Evolutionary conservation across 2,797 vertebrate species (phyloP), one percentile per base, ranked within the genome.

Genomic region (Hydrocynus forskahlii): DNA sequence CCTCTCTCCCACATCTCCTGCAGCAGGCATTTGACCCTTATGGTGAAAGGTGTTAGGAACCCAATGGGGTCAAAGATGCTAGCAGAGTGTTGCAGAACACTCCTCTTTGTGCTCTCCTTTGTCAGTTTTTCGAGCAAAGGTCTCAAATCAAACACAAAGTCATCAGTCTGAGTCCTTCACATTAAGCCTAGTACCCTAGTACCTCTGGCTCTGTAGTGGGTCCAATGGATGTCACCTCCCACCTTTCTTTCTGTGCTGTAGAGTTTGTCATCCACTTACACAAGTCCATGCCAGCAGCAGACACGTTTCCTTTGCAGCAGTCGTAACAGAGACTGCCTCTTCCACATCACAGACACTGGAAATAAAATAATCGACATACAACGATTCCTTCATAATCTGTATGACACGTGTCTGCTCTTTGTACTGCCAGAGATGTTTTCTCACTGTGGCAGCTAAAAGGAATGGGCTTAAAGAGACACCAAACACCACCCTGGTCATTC

Each of bases 401-500:
- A 76, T 71, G 38, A 45, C 60, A 25, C 57, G 55, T 40, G 8
- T 43, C 35, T 66, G n/a, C 10, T 1, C n/a, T 48, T 73, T 25
- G 62, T 87, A 80, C 50, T 80, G 48, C 21, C 62, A 54, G 13
- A 83, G 5, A 29, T 83, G 73, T 1, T 35, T 79, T 48, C 57
- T 81, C 40, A 85, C 80, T 17, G 62, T 85, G 14, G 84, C 79
- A 38, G 77, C 35, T 0, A 83, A 38, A 7, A 83, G 62, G 23
- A 85, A 85, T 2, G 73, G 59, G 14, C 79, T 87, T 43, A 60
- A 12, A 1, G 66, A 71, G 5, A 60, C 50, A 59, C 68, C 63
- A 82, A 85, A 86, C 54, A 83, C 54, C 45, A 84, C 76, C 43
- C 43, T 52, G 0, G 74, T 74, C 79, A 81, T 88, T 38, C 54